These are phyloP conservation scores for Crocuta crocuta DNA, from an alignment of 2,113 vertebrate species.

Conservation along the genomic window DNA sequence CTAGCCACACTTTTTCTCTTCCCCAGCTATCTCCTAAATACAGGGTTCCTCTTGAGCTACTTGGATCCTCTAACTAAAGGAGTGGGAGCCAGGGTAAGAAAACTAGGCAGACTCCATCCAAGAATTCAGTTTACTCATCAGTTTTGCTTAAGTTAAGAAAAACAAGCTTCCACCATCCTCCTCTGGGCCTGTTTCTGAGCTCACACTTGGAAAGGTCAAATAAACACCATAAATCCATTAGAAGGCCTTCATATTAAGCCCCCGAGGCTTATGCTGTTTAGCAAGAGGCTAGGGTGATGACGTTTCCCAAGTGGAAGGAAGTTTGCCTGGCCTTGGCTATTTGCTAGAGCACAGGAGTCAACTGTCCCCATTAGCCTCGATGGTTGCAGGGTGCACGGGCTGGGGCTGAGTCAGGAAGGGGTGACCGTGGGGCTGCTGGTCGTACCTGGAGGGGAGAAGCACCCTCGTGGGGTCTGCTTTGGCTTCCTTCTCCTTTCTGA, in stretches of 20 bases:
- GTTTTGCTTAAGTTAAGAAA: conserved; percentile 67
- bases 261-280: background rate
- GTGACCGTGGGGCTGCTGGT: rapidly evolving
- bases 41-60: background rate
- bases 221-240: conserved; percentile 49
- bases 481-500: background rate
- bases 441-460: background rate
- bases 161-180: conserved; percentile 58
- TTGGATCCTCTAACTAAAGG: background rate
- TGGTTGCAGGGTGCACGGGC: background rate
- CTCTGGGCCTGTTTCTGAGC: conserved; percentile 64
- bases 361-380: background rate
- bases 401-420: background rate
- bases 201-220: conserved; percentile 75
- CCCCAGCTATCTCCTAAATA: background rate
- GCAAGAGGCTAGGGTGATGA: background rate
- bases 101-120: conserved; percentile 12
- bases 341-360: background rate
- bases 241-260: background rate
- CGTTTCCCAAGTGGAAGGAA: background rate
- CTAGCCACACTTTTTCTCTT: background rate
- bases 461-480: too few relatives aligned
- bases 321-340: conserved; percentile 25
- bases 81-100: conserved; percentile 5
- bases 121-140: conserved; percentile 56